Evolutionary conservation across 2,113 vertebrate genomes (phyloP).

Genomic region (Salvelinus sp.): DNA sequence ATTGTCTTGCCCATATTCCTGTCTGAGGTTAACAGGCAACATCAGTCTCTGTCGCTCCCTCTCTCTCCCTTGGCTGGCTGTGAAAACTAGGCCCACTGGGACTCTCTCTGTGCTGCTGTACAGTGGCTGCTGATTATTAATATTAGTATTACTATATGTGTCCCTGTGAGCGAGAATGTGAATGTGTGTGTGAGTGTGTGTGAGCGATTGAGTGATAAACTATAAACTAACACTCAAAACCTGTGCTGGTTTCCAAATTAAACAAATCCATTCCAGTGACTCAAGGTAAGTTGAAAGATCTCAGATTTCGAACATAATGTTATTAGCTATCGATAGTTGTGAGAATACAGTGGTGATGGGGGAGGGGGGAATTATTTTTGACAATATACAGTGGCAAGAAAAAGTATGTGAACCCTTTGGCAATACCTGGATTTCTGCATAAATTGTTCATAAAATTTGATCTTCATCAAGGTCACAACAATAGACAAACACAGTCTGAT

Average conservation of each 20-base stretch:
- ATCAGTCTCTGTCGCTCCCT: slow-evolving; percentile 50
- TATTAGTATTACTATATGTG: slow-evolving; percentile 31
- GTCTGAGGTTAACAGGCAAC: slow-evolving; percentile 64
- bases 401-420: too few relatives aligned
- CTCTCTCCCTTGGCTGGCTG: slow-evolving; percentile 23
- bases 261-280: background rate
- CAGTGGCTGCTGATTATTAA: slow-evolving; percentile 51
- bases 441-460: too few relatives aligned
- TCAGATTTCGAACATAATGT: background rate
- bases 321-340: too few relatives aligned
- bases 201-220: background rate
- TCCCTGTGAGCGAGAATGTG: background rate
- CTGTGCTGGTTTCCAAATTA: background rate
- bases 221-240: background rate
- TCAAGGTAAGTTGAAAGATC: background rate
- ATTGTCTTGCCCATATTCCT: slow-evolving; percentile 65
- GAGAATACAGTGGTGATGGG: too few relatives aligned
- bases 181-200: slow-evolving; percentile 1
- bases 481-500: too few relatives aligned
- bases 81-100: slow-evolving; percentile 37
- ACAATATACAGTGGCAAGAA: too few relatives aligned
- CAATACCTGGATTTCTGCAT: too few relatives aligned
- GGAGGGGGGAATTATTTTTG: too few relatives aligned
- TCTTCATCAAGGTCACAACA: too few relatives aligned
- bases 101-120: slow-evolving; percentile 35